Evolutionary conservation across 1,140 invertebrate genomes (phyloP), one percentile per base, ranked within the genome.

Genomic region (Bombus huntii): DNA sequence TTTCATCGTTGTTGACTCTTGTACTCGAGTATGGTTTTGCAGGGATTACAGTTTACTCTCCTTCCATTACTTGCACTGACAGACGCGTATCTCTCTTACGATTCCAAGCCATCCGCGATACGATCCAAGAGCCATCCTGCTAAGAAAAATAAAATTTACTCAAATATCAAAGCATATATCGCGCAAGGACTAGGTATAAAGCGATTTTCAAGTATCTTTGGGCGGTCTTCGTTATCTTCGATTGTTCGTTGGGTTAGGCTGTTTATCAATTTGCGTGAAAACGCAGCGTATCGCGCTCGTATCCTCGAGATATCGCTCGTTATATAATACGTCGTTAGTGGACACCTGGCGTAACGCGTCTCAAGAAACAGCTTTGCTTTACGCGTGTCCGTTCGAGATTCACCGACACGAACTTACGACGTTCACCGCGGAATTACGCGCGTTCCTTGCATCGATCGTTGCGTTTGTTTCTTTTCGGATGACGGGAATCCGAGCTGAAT

Each of bases 261-360:
- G 37, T 70, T 70, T 13, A 39, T 39, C 37, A 74, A 59, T 87
- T 83, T 87, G 42, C 59, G 53, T n/a, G 57, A 31, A 66, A 87
- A 77, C 77, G 62, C 57, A 39, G 25, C 10, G 1, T 37, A 37
- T 68, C 31, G 0, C 15, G 31, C 62, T 62, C 37, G 34, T 74
- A 37, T 42, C 47, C 28, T 47, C 22, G 59, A 86, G 37, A 37
- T 66, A 47, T 47, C 22, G 4, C 25, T 47, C 0, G 76, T 88
- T 88, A 28, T n/a, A 28, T 65, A 77, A 88, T 25, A 65, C 79
- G 73, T 87, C 39, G 59, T 85, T 88, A 88, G 76, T 37, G 81
- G 84, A 81, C 76, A 78, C 44, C 62, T 66, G 75, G 62, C 65
- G 70, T 74, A 62, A 78, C 76, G 68, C 62, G 53, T 88, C 87